These are phyloP conservation scores for Sebastes flavidus DNA, from an alignment of 2,797 vertebrate species.

Conservation along the genomic window DNA sequence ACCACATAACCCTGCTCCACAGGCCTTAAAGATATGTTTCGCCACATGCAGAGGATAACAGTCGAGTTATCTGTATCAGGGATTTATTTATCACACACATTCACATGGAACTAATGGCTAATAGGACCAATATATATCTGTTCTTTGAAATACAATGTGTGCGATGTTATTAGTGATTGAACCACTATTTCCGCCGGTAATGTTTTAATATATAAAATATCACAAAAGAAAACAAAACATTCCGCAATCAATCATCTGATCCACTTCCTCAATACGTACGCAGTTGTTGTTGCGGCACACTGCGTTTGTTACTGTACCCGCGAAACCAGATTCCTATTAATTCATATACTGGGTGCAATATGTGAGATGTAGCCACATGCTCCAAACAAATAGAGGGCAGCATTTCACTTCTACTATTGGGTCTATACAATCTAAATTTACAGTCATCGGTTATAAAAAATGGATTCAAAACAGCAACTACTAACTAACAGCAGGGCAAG, in stretches of 20 bases:
- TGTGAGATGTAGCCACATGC: too few species aligned
- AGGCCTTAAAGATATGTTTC: background rate
- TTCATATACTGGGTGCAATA: too few species aligned
- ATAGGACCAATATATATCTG: background rate
- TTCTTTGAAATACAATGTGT: background rate
- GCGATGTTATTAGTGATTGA: background rate
- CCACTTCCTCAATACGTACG: background rate
- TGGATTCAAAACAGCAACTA: rapidly evolving
- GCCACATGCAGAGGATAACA: background rate
- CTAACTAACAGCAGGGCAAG: too few species aligned
- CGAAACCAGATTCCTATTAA: too few species aligned
- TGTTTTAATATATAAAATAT: background rate
- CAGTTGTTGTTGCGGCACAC: rapidly evolving
- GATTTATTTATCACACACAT: background rate
- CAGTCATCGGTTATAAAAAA: rapidly evolving
- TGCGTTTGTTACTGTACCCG: too few species aligned
- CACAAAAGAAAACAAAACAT: background rate
- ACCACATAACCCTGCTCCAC: background rate
- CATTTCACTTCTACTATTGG: rapidly evolving
- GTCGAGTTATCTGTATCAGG: background rate
- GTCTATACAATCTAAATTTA: too few species aligned
- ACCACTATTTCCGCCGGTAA: background rate
- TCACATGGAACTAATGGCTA: background rate
- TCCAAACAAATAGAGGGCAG: too few species aligned
- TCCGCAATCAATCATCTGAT: background rate